Base-by-base conservation (phyloP, 2,888 invertebrate species). In the Diplolepis rosae region DNA sequence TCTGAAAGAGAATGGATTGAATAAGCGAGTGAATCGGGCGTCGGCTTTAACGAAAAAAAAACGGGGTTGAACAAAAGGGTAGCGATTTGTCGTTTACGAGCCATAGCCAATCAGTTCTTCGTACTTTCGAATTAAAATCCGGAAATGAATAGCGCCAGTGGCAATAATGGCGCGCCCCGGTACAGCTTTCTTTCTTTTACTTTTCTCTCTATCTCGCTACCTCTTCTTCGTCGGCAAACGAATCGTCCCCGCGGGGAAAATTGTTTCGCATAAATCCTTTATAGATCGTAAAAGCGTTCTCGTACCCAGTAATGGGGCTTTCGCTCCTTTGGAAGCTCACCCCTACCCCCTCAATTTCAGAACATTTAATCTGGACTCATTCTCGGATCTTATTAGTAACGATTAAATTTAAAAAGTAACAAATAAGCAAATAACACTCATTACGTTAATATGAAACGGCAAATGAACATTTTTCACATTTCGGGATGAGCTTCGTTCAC, bases 241-340 rank as follows among this genome's bases (percentile, higher is more conserved):
- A 78, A 80, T 78, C 71, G 73, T 66, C 76, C 76, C 72, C 72
- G 48, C 65, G 77, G 70, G 80, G 78, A 71, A 81, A 83, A 84
- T 84, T 84, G 82, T 83, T 81, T 79, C 80, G 77, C 80, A 78
- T 82, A 81, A 83, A 84, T 83, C 79, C 76, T 84, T 83, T 79
- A 84, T 83, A 80, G 80, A 79, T 81, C 83, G 79, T 83, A 83
- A 83, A 84, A 79, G 77, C 69, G 68, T 61, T 73, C 75, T 71
- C 69, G 66, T 48, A 48, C 48, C 56, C 32, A 28, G 24, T 51
- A 67, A 42, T 42, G 65, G 56, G 67, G 65, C 66, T 71, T 73
- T 67, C 68, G 70, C 73, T 77, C 68, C 74, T 69, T 72, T 66
- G 72, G 72, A 75, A 77, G 70, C 70, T 71, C 70, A 39, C 69